Conservation (phyloP, 2,888 invertebrate species). For the Idaea straminata region DNA sequence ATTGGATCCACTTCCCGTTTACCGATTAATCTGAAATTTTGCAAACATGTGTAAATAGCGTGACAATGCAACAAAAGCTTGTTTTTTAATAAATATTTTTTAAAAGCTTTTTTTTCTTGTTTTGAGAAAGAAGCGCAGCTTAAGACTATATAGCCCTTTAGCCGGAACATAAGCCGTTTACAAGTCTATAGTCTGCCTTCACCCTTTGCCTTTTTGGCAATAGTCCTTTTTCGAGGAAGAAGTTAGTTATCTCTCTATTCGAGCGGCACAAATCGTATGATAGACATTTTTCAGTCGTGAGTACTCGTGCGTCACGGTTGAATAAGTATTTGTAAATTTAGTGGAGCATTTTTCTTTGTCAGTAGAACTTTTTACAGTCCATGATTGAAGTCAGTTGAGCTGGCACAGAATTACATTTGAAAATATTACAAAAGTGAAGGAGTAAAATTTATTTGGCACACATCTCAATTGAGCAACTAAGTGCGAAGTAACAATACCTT, state of each 20-base stretch:
- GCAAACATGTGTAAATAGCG: too few species aligned
- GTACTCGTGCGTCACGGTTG: neutral
- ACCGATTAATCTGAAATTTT: too few species aligned
- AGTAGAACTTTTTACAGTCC: neutral
- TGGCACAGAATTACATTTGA: neutral
- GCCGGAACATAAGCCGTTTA: too few species aligned
- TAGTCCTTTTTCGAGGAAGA: neutral
- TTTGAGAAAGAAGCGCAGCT: too few species aligned
- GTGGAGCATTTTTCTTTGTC: neutral
- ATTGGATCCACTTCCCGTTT: too few species aligned
- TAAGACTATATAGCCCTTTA: too few species aligned
- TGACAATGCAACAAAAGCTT: too few species aligned
- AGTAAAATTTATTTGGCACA: neutral
- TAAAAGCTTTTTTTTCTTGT: too few species aligned
- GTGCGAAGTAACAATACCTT: neutral
- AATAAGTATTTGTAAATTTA: neutral
- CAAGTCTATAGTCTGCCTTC: neutral
- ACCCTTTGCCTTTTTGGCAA: neutral
- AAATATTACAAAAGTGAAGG: neutral
- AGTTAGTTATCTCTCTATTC: neutral
- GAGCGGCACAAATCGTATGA: neutral
- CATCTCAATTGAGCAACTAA: neutral
- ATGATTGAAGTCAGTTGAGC: neutral
- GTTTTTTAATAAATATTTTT: too few species aligned
- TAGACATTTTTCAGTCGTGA: neutral